These are phyloP conservation scores for Enteromius afrohamiltoni DNA, from an alignment of 2,797 vertebrate genomes.

Conservation along the genomic window DNA sequence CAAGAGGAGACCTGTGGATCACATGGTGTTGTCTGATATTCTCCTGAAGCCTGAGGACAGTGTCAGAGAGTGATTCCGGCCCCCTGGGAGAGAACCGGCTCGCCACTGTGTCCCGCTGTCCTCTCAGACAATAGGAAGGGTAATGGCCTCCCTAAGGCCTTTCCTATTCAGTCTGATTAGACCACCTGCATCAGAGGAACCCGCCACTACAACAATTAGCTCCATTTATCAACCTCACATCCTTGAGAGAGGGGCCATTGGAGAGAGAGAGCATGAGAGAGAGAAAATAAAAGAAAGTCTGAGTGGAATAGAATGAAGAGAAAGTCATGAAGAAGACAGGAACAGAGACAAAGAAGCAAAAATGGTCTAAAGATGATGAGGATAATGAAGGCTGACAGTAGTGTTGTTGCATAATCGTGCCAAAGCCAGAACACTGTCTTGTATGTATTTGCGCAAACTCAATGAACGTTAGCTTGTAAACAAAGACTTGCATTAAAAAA, in stretches of 20 bases:
- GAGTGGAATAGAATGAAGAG: constrained; percentile 39
- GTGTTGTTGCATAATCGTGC: neutral
- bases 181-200: constrained; percentile 77
- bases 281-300: constrained; percentile 40
- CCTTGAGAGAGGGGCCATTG: constrained; percentile 63
- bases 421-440: neutral
- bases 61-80: constrained; percentile 48
- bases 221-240: constrained; percentile 83
- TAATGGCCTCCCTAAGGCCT: constrained; percentile 83
- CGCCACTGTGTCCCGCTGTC: constrained; percentile 71
- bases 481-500: neutral
- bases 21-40: constrained; percentile 39
- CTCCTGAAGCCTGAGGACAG: constrained; percentile 43
- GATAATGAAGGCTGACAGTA: constrained; percentile 7
- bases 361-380: neutral
- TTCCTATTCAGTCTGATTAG: constrained; percentile 80
- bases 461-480: neutral
- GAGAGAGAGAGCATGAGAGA: constrained; percentile 53
- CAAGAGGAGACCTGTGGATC: constrained; percentile 45
- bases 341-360: neutral
- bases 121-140: constrained; percentile 83
- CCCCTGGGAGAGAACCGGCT: constrained; percentile 43
- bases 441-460: neutral
- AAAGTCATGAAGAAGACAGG: constrained; percentile 10
- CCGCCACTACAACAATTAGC: constrained; percentile 83